Evolutionary conservation across 2,113 vertebrate genomes (phyloP).

Genomic region (Sclerurus mexicanus): DNA sequence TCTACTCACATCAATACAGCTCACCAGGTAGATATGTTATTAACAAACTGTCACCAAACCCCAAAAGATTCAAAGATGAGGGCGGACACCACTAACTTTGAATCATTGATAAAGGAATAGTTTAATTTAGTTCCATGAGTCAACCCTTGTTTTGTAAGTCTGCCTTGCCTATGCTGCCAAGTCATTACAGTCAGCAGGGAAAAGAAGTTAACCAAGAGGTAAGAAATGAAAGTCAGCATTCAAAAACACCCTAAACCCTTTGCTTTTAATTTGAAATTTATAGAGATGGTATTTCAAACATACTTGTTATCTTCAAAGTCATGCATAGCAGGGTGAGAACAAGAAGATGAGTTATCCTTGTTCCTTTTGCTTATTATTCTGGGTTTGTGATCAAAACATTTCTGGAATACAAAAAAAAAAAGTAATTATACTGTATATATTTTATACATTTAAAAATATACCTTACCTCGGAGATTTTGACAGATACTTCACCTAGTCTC

Average conservation of each 20-base stretch:
- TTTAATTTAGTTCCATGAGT: neutral
- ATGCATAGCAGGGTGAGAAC: slow-evolving; percentile 94
- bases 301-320: slow-evolving; percentile 95
- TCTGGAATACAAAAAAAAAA: slow-evolving; percentile 77
- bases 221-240: neutral
- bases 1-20: neutral
- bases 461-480: neutral
- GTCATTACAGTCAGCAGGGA: neutral
- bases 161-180: neutral
- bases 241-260: neutral
- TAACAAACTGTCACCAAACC: neutral
- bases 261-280: neutral
- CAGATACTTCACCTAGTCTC: neutral
- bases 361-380: slow-evolving; percentile 98
- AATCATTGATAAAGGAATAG: neutral
- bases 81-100: neutral
- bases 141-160: neutral
- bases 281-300: slow-evolving; percentile 54
- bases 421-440: neutral
- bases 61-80: neutral
- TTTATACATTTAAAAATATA: neutral
- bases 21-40: neutral
- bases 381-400: slow-evolving; percentile 99
- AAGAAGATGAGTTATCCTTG: slow-evolving; percentile 87
- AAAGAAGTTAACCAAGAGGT: neutral